Conservation (phyloP, 2,888 invertebrate genomes). For the Spisula subtruncata region DNA sequence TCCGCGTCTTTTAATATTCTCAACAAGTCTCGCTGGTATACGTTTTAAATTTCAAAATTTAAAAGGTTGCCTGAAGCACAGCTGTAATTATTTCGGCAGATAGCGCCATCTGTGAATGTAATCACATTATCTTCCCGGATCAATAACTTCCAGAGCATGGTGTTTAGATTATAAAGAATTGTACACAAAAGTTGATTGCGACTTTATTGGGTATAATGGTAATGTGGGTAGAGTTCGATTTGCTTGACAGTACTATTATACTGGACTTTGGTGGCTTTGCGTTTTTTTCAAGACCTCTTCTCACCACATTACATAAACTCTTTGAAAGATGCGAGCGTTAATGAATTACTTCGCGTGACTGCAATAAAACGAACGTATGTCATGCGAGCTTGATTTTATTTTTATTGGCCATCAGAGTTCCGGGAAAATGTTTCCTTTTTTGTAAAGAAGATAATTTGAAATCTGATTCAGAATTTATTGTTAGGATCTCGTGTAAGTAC, state of each 20-base stretch:
- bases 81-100: slow-evolving; percentile 1
- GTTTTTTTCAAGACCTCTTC: neutral
- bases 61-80: slow-evolving; percentile 5
- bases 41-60: slow-evolving; percentile 6
- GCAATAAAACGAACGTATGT: neutral
- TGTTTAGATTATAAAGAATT: neutral
- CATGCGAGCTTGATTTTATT: neutral
- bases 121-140: neutral
- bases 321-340: neutral
- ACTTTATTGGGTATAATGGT: too few species aligned
- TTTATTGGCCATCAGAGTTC: neutral
- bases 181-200: too few species aligned
- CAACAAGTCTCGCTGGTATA: neutral
- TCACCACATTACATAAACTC: neutral
- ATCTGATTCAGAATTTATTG: neutral
- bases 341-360: slow-evolving; percentile 14
- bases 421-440: neutral
- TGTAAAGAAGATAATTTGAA: neutral
- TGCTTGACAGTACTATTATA: too few species aligned
- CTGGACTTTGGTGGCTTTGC: neutral
- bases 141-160: neutral
- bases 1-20: neutral
- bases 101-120: slow-evolving; percentile 11
- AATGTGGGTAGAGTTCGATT: too few species aligned
- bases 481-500: neutral